Evolutionary conservation across 1,140 invertebrate genomes (phyloP), one percentile per base, ranked within the genome.

Genomic region (Hycleus cichorii): DNA sequence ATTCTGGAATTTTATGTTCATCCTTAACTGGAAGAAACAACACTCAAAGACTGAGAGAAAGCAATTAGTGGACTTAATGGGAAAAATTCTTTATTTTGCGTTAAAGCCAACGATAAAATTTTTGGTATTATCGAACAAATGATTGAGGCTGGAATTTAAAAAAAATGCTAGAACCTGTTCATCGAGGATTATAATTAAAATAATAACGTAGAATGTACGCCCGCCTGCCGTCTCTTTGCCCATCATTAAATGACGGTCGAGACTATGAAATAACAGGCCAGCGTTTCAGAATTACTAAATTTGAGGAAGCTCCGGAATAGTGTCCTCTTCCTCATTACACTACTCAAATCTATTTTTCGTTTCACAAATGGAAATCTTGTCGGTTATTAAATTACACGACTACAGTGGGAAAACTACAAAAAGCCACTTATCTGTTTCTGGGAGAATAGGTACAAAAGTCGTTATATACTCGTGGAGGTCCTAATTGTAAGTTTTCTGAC

Each of bases 391-490:
- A 63, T 60, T 60, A 59, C 32, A 32, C 32, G 32, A 32, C 32
- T 5, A 32, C 12, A 50, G 32, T 58, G 47, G 12, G 46, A 50
- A 49, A 42, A 47, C 51, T 48, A 56, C 53, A 64, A 64, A 62
- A 64, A 61, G 64, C 32, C 57, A 59, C 65, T 67, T 67, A 67
- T 67, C 63, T 65, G 58, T 57, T 65, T 64, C 64, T 63, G 62
- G 64, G 53, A 67, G 62, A 67, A 65, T 65, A 63, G 66, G 48
- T 64, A 61, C 57, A 59, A 60, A 64, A 66, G 66, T 66, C 64
- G 58, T 65, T 67, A 32, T 32, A 32, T 32, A 32, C 32, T 32
- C 59, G 54, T 58, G 51, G 57, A 57, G 60, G 54, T 48, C 51
- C 60, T 64, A 66, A 66, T 68, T 65, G 64, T 68, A 56, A 59